Evolutionary conservation across 2,113 vertebrate genomes (phyloP).

Genomic region (Mixornis gularis): DNA sequence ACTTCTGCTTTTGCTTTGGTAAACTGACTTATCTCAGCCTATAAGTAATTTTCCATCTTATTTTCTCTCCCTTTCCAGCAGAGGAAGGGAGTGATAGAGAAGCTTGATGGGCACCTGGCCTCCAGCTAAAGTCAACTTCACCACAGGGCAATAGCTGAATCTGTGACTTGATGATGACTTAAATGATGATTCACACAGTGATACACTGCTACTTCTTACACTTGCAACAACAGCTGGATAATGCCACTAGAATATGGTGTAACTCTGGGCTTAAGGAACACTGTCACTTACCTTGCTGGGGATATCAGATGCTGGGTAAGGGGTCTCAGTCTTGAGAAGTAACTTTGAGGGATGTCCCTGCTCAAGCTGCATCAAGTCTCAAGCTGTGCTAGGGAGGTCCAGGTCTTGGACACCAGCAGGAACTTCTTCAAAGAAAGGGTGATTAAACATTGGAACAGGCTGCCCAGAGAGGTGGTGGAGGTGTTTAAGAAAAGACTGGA

Average conservation of each 20-base stretch:
- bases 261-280: neutral
- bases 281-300: neutral
- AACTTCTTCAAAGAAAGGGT: neutral
- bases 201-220: neutral
- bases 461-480: neutral
- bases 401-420: neutral
- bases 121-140: neutral
- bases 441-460: neutral
- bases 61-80: neutral
- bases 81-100: neutral
- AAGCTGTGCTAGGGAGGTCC: neutral
- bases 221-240: neutral
- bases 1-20: neutral
- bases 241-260: accelerated
- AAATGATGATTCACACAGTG: neutral
- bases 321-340: neutral
- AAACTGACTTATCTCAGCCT: neutral
- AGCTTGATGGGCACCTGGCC: neutral
- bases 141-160: neutral
- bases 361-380: neutral
- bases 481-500: neutral
- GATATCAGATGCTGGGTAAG: neutral
- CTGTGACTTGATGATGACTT: neutral
- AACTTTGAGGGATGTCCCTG: neutral
- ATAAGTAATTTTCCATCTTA: accelerated